Conservation (phyloP, 2,797 vertebrate genomes). For the Taeniopygia guttata region DNA sequence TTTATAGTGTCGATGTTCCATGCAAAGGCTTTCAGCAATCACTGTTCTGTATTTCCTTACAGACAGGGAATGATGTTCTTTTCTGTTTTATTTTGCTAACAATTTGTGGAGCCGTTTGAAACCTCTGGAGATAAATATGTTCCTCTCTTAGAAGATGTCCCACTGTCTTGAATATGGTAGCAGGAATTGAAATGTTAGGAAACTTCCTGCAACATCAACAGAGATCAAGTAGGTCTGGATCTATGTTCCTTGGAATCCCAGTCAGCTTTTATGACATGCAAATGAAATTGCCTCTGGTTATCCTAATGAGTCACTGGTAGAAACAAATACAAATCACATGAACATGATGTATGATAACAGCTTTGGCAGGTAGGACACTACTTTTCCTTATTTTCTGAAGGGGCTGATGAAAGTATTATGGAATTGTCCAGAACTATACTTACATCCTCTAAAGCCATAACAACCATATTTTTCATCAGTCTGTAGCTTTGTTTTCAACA, state of each 20-base stretch:
- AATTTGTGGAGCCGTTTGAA: background rate
- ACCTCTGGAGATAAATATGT: background rate
- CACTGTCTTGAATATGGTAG: background rate
- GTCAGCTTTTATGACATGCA: background rate
- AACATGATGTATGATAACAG: fast-evolving
- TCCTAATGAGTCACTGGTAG: background rate
- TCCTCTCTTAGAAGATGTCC: background rate
- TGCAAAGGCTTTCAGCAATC: background rate
- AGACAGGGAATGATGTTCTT: background rate
- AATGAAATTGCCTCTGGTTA: background rate
- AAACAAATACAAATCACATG: background rate
- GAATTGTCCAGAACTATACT: background rate
- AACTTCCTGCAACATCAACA: background rate
- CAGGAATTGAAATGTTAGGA: background rate
- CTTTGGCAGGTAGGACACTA: background rate
- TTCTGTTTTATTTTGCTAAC: background rate
- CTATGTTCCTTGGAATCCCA: background rate
- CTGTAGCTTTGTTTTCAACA: background rate
- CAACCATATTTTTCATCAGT: background rate
- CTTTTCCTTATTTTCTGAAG: background rate
- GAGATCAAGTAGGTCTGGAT: background rate
- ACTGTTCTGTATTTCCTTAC: background rate
- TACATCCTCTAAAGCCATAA: background rate
- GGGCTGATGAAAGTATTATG: background rate
- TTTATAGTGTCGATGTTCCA: background rate